Percentiles rank a stretch among this genome's conserved stretches.
Evolutionary conservation across 1,140 invertebrate genomes (phyloP).

Genomic region (Drosophila sulfurigaster): DNA sequence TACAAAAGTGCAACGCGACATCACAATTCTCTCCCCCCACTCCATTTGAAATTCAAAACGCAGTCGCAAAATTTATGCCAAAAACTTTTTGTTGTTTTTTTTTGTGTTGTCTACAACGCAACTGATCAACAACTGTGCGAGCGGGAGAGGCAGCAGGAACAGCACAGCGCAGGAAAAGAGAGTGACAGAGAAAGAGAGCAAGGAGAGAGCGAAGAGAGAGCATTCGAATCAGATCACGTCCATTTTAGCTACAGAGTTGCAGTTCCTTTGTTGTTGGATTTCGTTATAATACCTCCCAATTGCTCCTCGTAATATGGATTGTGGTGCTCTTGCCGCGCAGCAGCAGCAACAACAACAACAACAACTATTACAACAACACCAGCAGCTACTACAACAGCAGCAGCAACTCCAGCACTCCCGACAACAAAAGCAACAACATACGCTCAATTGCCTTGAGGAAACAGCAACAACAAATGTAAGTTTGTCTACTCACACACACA

Average conservation of each 20-base stretch:
- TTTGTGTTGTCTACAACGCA: slow-evolving; percentile 5
- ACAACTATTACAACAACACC: slow-evolving; percentile 45
- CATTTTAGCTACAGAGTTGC: slow-evolving; percentile 42
- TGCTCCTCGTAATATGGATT: slow-evolving; percentile 71
- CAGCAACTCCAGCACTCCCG: slow-evolving; percentile 46
- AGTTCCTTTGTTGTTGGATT: slow-evolving; percentile 53
- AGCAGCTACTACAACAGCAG: slow-evolving; percentile 56
- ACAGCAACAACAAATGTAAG: slow-evolving; percentile 79
- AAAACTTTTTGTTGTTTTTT: background rate
- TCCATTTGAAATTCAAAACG: slow-evolving; percentile 51
- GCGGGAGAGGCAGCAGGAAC: slow-evolving; percentile 9
- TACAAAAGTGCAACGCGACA: slow-evolving; percentile 39
- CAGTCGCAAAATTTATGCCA: slow-evolving; percentile 51
- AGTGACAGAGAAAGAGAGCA: slow-evolving; percentile 11
- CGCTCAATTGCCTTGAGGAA: slow-evolving; percentile 74
- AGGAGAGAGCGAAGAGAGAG: slow-evolving; percentile 23
- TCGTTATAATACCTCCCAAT: slow-evolving; percentile 36
- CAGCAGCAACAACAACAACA: slow-evolving; percentile 65
- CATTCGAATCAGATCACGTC: slow-evolving; percentile 42
- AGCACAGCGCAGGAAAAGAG: background rate
- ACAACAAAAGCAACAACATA: slow-evolving; percentile 52
- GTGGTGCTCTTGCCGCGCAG: slow-evolving; percentile 78
- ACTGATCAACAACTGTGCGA: slow-evolving; percentile 44
- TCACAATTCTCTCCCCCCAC: slow-evolving; percentile 23
- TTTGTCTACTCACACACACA: slow-evolving; percentile 43